Conservation (phyloP, 2,888 invertebrate genomes). For the Hirudinaria manillensis region DNA sequence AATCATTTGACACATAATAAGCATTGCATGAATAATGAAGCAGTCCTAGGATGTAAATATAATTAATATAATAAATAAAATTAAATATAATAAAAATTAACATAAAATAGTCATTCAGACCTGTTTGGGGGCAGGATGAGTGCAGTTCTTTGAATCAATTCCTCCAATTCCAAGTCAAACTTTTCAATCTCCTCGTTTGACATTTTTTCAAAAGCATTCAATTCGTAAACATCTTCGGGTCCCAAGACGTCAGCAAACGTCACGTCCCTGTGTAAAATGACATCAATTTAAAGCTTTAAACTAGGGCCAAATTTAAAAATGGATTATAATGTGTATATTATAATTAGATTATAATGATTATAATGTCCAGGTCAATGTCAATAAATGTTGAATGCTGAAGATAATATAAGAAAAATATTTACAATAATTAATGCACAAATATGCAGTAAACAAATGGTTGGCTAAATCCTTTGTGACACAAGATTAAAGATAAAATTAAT, state of each 20-base stretch:
- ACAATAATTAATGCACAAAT: conserved; percentile 9
- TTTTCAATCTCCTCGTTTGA: conserved; percentile 15
- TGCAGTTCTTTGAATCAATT: conserved; percentile 28
- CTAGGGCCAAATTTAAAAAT: too few relatives aligned
- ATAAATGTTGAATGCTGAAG: neutral
- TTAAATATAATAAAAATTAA: neutral
- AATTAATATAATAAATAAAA: neutral
- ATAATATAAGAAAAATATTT: conserved; percentile 13
- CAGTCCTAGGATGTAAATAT: too few relatives aligned
- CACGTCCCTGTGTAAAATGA: neutral
- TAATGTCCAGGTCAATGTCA: too few relatives aligned
- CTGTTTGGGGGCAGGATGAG: conserved; percentile 34
- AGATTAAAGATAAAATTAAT: too few relatives aligned
- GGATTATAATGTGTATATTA: too few relatives aligned
- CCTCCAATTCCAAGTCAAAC: conserved; percentile 31
- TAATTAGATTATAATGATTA: too few relatives aligned
- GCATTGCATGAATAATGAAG: too few relatives aligned
- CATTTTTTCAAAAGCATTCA: conserved; percentile 31
- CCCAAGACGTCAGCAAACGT: conserved; percentile 9
- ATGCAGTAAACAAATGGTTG: neutral
- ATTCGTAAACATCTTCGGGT: neutral
- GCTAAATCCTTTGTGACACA: too few relatives aligned
- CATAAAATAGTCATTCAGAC: conserved; percentile 2
- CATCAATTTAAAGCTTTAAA: neutral
- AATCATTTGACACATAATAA: too few relatives aligned